Evolutionary conservation across 53 echinoderm and acorn worm genomes (phyloP), one percentile per base, ranked within the genome.

Genomic region (Holothuria scabra): DNA sequence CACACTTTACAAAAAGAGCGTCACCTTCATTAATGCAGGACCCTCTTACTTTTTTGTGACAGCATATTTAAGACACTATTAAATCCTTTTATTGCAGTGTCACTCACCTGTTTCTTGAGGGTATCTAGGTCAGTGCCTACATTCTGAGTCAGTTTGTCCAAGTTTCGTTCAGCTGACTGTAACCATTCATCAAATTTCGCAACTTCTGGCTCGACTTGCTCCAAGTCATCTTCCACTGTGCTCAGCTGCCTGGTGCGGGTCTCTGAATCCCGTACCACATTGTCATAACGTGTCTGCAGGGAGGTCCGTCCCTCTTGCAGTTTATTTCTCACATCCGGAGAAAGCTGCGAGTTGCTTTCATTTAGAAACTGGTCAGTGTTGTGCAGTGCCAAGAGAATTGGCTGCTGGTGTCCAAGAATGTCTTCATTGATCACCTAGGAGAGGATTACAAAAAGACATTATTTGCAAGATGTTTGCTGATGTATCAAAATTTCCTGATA

Each of bases 361-460:
- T n/a, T 26, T 29, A 97, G 91, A 85, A 97, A 94, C 41, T 89
- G 85, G 30, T 94, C 85, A 1, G 97, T 92, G 87, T 92, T 97
- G 85, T 97, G 97, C 5, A 92, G 86, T 21, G 92, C 92, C 26
- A 97, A 79, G 19, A 97, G 81, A 21, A 97, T 89, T 41, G 97
- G 97, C 67, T 97, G 97, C 80, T 97, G 97, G 83, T 92, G 97
- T 29, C 90, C 94, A 35, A 97, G 75, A 68, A 97, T 94, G 79
- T 97, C 97, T 68, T 97, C 97, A 74, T 86, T 84, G 65, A 90
- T 84, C n/a, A 84, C 89, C 97, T 97, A 33, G 24, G 83, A 25
- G 55, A 91, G 28, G 63, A 33, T 16, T 16, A 52, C 1, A 18
- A 52, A 9, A 0, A 52, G 2, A 61, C 18, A 52, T 0, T 1